phyloP scores from a whole-genome alignment of 2,797 vertebrate genomes.

The Nyctibius grandis region DNA sequence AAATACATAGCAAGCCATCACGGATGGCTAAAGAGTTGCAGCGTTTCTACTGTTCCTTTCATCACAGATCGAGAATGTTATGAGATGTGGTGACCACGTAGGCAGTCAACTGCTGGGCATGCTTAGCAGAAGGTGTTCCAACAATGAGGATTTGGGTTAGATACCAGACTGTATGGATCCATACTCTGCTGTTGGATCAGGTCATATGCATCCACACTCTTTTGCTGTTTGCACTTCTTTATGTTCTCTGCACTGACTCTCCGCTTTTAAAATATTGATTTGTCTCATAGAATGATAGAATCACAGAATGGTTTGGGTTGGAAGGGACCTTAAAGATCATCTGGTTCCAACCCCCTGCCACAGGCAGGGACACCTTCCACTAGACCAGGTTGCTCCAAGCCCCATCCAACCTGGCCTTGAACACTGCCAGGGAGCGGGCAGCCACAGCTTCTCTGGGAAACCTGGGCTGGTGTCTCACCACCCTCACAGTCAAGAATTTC shows the following conservation, averaged over 20 bases:
- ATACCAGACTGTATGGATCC: background rate
- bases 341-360: too few relatives aligned
- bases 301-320: too few relatives aligned
- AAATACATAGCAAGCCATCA: background rate
- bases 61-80: too few relatives aligned
- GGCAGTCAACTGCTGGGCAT: background rate
- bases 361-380: too few relatives aligned
- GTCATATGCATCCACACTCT: background rate
- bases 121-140: background rate
- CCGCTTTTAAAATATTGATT: background rate
- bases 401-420: too few relatives aligned
- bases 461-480: too few relatives aligned
- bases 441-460: too few relatives aligned
- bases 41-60: background rate
- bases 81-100: background rate
- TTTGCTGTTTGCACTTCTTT: background rate
- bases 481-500: too few relatives aligned
- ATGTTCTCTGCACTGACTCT: background rate
- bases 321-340: too few relatives aligned
- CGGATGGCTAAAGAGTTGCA: background rate
- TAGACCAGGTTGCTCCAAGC: too few relatives aligned
- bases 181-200: background rate
- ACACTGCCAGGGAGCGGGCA: too few relatives aligned
- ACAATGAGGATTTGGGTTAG: background rate
- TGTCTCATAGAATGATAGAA: too few relatives aligned